Evolutionary conservation across 92 coral and sea anemone genomes (phyloP).

Genomic region (Parazoanthus atlanticus): DNA sequence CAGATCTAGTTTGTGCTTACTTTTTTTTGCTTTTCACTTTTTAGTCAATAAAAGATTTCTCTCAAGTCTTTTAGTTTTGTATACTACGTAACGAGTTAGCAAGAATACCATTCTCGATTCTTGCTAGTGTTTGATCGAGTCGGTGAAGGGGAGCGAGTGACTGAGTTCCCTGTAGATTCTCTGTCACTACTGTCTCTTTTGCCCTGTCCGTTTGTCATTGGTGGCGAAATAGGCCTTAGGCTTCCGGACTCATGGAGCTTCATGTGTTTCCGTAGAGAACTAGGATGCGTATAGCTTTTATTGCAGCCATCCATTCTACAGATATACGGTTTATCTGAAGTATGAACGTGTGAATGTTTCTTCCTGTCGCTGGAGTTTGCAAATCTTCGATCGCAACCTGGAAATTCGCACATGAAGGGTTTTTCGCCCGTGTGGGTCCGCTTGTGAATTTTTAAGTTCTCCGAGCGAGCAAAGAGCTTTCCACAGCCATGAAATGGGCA

Average conservation of each 20-base stretch:
- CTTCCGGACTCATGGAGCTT: slow-evolving; percentile 96
- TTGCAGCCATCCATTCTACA: slow-evolving; percentile 97
- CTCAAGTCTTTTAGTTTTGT: neutral
- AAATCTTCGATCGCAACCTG: slow-evolving; percentile 98
- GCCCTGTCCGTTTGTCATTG: slow-evolving; percentile 77
- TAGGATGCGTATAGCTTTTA: slow-evolving; percentile 99
- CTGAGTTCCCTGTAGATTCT: slow-evolving; percentile 61
- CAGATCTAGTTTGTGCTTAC: neutral
- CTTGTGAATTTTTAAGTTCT: slow-evolving; percentile 97
- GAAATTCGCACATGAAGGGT: slow-evolving; percentile 95
- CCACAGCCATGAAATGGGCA: slow-evolving; percentile 98
- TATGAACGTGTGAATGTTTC: slow-evolving; percentile 99
- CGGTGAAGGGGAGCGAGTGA: slow-evolving; percentile 71
- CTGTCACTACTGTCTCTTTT: slow-evolving; percentile 62
- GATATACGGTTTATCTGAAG: slow-evolving; percentile 98
- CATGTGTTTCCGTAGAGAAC: slow-evolving; percentile 97
- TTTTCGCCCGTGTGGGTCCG: slow-evolving; percentile 99
- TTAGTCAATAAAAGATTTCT: slow-evolving; percentile 1
- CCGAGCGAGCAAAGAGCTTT: slow-evolving; percentile 98
- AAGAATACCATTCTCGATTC: slow-evolving; percentile 81
- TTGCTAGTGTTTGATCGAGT: slow-evolving; percentile 63
- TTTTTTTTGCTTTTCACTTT: neutral
- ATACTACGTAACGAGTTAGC: slow-evolving; percentile 31
- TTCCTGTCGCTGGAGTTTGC: slow-evolving; percentile 99
- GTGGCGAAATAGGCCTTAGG: slow-evolving; percentile 80